These are phyloP conservation scores for Scomber scombrus DNA, from an alignment of 2,113 vertebrate genomes.

Conservation along the genomic window DNA sequence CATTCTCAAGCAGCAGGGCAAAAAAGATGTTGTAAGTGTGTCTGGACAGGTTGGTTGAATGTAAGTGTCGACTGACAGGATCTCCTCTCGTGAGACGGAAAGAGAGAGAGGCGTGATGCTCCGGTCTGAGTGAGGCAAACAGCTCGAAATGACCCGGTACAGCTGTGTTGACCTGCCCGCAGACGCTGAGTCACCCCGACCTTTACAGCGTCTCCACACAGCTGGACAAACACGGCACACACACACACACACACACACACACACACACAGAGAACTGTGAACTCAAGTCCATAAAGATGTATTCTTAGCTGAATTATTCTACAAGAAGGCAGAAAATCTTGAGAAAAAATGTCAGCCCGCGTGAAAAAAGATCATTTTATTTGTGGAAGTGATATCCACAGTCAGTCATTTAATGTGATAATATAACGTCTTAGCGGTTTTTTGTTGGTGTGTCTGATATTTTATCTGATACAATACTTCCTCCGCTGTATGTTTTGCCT, in stretches of 20 bases:
- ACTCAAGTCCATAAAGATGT: constrained; percentile 1
- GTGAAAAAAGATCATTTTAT: no score
- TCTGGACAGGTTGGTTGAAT: neutral
- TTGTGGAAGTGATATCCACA: no score
- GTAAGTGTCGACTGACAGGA: neutral
- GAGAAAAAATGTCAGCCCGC: neutral
- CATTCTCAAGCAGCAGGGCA: neutral
- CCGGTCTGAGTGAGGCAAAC: constrained; percentile 33
- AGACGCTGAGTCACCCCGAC: constrained; percentile 60
- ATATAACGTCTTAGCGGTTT: neutral
- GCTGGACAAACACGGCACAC: constrained; percentile 63
- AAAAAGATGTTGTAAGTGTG: neutral
- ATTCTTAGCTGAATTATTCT: neutral
- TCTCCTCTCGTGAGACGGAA: neutral
- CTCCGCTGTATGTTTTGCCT: constrained; percentile 5
- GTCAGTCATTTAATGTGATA: neutral
- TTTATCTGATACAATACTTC: constrained; percentile 32
- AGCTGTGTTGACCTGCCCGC: constrained; percentile 59
- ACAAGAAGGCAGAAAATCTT: neutral
- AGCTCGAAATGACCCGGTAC: constrained; percentile 57
- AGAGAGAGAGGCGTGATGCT: constrained; percentile 8
- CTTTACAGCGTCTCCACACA: constrained; percentile 45
- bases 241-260: neutral
- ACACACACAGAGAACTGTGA: neutral
- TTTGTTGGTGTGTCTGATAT: neutral